Conservation (phyloP, 2,888 invertebrate genomes). For the Eumacrocentrus americanus region DNA sequence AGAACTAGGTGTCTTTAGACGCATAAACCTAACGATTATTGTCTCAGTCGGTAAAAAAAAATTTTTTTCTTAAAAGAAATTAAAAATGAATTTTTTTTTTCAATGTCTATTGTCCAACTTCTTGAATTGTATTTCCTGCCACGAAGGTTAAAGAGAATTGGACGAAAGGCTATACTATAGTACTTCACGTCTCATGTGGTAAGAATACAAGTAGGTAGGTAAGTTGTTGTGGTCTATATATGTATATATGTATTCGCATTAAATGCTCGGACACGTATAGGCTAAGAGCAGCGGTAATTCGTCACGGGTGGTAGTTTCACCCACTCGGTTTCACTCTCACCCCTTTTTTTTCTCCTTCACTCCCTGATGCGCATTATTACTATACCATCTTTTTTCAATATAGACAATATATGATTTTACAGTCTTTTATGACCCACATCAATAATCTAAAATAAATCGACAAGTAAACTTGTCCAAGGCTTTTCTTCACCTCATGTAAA, state of each 20-base stretch:
- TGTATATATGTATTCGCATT: conserved; percentile 44
- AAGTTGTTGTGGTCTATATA: too few species aligned
- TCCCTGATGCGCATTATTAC: neutral
- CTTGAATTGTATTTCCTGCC: conserved; percentile 46
- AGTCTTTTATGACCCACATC: too few species aligned
- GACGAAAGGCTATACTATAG: conserved; percentile 44
- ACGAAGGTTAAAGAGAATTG: conserved; percentile 57
- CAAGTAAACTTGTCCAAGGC: too few species aligned
- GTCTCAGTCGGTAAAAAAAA: too few species aligned
- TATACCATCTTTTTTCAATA: too few species aligned
- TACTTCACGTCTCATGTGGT: neutral
- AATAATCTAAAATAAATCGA: too few species aligned
- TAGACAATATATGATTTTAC: too few species aligned
- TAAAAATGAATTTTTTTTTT: neutral
- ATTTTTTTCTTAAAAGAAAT: neutral
- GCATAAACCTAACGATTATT: too few species aligned
- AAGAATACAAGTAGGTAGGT: conserved; percentile 3
- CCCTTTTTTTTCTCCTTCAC: neutral
- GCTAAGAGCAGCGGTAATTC: conserved; percentile 60
- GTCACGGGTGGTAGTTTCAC: conserved; percentile 52
- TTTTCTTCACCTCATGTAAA: too few species aligned
- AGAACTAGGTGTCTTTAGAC: too few species aligned
- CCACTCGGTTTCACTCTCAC: conserved; percentile 40
- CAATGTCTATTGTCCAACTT: neutral
- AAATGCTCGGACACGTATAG: conserved; percentile 52